Conservation (phyloP, 2,888 invertebrate genomes). For the Clostera curtula region DNA sequence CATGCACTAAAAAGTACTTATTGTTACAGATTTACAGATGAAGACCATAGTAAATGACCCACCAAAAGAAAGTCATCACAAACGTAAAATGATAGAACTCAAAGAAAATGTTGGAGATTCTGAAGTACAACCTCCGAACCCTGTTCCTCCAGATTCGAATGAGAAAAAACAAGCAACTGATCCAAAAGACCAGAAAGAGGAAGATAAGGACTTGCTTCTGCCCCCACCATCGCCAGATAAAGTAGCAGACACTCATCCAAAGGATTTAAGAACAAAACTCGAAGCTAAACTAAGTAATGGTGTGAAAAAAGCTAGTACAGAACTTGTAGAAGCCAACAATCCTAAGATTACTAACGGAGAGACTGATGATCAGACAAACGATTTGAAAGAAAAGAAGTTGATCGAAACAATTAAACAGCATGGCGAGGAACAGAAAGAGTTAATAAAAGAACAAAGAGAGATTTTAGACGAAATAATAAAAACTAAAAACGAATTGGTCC, state of each 20-base stretch:
- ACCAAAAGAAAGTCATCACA: slow-evolving; percentile 16
- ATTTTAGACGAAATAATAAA: slow-evolving; percentile 76
- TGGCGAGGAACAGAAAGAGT: slow-evolving; percentile 78
- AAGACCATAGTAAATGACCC: slow-evolving; percentile 30
- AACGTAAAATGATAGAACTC: slow-evolving; percentile 11
- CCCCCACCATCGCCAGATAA: slow-evolving; percentile 31
- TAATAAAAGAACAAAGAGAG: slow-evolving; percentile 80
- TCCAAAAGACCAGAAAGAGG: slow-evolving; percentile 25
- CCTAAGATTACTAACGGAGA: slow-evolving; percentile 17
- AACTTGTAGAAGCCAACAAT: slow-evolving; percentile 18
- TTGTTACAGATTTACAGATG: slow-evolving; percentile 33
- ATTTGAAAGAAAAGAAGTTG: slow-evolving; percentile 64
- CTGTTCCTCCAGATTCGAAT: slow-evolving; percentile 59
- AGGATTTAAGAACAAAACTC: slow-evolving; percentile 42
- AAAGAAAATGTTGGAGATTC: slow-evolving; percentile 45
- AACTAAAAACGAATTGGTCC: slow-evolving; percentile 65
- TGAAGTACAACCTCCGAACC: slow-evolving; percentile 62
- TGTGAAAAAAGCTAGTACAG: slow-evolving; percentile 12
- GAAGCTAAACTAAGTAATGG: slow-evolving; percentile 35
- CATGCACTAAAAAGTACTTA: too few species aligned
- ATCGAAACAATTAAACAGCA: slow-evolving; percentile 80
- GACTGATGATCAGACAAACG: slow-evolving; percentile 24
- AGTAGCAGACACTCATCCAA: slow-evolving; percentile 48
- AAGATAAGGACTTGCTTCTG: slow-evolving; percentile 47
- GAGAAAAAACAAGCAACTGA: slow-evolving; percentile 45